These are phyloP conservation scores for Eupithecia dodoneata DNA, from an alignment of 2,888 invertebrate genomes.

Conservation along the genomic window DNA sequence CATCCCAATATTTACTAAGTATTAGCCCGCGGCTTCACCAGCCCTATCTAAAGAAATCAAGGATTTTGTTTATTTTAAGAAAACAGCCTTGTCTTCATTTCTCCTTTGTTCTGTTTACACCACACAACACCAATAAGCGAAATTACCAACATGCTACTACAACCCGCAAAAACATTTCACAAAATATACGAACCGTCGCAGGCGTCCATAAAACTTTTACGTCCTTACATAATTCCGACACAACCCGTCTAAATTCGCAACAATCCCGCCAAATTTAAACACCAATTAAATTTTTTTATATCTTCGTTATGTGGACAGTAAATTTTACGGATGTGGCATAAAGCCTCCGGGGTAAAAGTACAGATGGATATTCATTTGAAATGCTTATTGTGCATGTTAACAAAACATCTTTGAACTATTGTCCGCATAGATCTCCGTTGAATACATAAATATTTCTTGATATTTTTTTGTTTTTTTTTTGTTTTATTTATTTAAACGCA, in stretches of 20 bases:
- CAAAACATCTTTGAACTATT: background rate
- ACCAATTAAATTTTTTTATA: slow-evolving; percentile 41
- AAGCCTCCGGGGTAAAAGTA: slow-evolving; percentile 19
- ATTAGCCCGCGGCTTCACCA: no score
- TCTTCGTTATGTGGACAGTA: slow-evolving; percentile 32
- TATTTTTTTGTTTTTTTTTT: no score
- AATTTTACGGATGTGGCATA: slow-evolving; percentile 30
- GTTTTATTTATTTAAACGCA: no score
- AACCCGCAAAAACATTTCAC: slow-evolving; percentile 5
- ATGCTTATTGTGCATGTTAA: background rate
- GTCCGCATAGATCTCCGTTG: background rate
- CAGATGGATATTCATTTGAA: slow-evolving; percentile 12
- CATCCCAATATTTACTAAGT: no score
- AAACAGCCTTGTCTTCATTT: background rate
- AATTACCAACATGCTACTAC: slow-evolving; percentile 5
- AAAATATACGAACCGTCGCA: slow-evolving; percentile 11
- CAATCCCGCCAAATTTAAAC: slow-evolving; percentile 37
- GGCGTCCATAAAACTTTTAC: slow-evolving; percentile 14
- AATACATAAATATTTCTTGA: no score
- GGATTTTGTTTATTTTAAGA: no score
- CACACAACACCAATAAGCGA: slow-evolving; percentile 1
- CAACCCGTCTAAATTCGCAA: slow-evolving; percentile 27
- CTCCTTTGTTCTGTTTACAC: background rate
- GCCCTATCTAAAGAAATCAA: no score
- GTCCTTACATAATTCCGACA: slow-evolving; percentile 15